These are phyloP conservation scores for Cataglyphis cursor DNA, from an alignment of 2,888 invertebrate genomes.

Conservation along the genomic window DNA sequence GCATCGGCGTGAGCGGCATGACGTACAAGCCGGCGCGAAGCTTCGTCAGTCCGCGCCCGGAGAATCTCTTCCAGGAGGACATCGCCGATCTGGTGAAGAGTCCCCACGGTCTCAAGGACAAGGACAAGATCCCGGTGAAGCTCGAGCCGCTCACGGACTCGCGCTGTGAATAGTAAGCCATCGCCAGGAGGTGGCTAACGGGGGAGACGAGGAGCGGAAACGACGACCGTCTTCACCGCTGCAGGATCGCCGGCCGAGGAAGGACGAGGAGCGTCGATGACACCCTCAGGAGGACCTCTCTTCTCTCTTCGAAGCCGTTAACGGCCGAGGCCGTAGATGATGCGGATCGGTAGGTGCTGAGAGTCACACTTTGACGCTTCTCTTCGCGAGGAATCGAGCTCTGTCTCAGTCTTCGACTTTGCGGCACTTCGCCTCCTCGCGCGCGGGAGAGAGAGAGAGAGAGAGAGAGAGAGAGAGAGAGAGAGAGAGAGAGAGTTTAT, in stretches of 20 bases:
- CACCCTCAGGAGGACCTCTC: conserved; percentile 23
- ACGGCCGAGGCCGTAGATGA: conserved; percentile 16
- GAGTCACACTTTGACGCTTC: conserved; percentile 2
- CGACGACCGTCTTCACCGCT: conserved; percentile 34
- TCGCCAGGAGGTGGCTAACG: background rate
- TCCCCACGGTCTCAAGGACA: conserved; percentile 85
- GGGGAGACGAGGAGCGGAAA: conserved; percentile 5
- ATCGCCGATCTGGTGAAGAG: conserved; percentile 90
- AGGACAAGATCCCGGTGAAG: conserved; percentile 89
- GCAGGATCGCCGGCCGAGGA: conserved; percentile 20
- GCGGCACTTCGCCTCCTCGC: conserved; percentile 31
- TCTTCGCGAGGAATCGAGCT: conserved; percentile 11
- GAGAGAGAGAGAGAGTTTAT: conserved; percentile 22
- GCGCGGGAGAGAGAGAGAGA: background rate
- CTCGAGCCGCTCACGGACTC: conserved; percentile 91
- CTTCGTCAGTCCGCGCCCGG: conserved; percentile 90
- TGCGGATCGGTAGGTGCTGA: conserved; percentile 16
- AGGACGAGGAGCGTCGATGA: conserved; percentile 32
- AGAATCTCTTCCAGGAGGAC: conserved; percentile 89
- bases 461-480: too few relatives aligned
- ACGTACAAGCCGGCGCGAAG: conserved; percentile 89
- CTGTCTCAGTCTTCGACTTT: conserved; percentile 2
- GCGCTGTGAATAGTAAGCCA: conserved; percentile 88
- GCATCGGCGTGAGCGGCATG: conserved; percentile 89
- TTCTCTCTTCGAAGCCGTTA: conserved; percentile 35